Evolutionary conservation across 2,888 invertebrate species (phyloP).

Genomic region (Amblyjoppa proteus): DNA sequence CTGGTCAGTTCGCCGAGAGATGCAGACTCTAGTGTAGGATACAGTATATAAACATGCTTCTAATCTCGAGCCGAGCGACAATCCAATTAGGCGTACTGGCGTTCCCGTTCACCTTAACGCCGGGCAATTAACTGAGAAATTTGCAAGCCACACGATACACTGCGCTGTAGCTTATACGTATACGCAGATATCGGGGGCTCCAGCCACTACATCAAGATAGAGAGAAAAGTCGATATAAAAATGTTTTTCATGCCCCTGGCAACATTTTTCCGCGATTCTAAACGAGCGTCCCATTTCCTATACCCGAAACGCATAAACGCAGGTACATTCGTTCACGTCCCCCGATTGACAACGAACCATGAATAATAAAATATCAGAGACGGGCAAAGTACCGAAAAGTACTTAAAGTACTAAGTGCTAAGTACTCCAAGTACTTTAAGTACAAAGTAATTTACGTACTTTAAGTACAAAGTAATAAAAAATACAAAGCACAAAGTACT

Average conservation of each 20-base stretch:
- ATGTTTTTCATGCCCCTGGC: neutral
- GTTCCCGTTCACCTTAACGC: slow-evolving; percentile 72
- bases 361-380: slow-evolving; percentile 13
- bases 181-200: slow-evolving; percentile 21
- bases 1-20: slow-evolving; percentile 39
- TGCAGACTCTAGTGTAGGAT: slow-evolving; percentile 42
- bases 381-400: no score
- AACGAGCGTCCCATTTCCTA: neutral
- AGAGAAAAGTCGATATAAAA: slow-evolving; percentile 27
- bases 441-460: no score
- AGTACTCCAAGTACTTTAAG: no score
- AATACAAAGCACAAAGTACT: no score
- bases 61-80: slow-evolving; percentile 71
- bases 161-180: slow-evolving; percentile 12
- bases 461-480: no score
- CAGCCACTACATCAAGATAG: slow-evolving; percentile 28
- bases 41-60: slow-evolving; percentile 64
- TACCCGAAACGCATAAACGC: neutral
- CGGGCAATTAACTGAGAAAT: slow-evolving; percentile 71
- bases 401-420: no score
- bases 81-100: slow-evolving; percentile 71
- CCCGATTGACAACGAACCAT: slow-evolving; percentile 10
- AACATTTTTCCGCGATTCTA: neutral
- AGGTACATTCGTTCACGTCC: neutral
- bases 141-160: slow-evolving; percentile 63